Percentiles rank a stretch among this genome's conserved stretches.
These are phyloP conservation scores for Diaperis boleti DNA, from an alignment of 2,888 invertebrate species.

Conservation along the genomic window DNA sequence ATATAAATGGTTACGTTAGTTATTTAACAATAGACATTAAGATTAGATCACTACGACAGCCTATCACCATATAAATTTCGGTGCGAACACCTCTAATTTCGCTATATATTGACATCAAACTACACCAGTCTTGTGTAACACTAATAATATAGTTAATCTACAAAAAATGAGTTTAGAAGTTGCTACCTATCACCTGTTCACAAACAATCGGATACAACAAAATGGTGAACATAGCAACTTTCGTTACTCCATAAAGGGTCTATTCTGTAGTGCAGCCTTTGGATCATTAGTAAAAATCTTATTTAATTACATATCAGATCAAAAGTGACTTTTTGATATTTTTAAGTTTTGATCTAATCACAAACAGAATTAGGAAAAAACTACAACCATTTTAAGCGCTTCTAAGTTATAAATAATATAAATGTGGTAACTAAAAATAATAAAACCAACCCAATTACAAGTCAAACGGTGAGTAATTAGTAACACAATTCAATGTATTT, in stretches of 20 bases:
- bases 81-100: slow-evolving; percentile 59
- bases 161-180: slow-evolving; percentile 28
- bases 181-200: slow-evolving; percentile 4
- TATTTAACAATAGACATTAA: slow-evolving; percentile 58
- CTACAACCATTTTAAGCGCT: slow-evolving; percentile 44
- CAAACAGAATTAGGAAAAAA: slow-evolving; percentile 41
- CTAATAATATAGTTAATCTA: slow-evolving; percentile 60
- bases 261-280: slow-evolving; percentile 64
- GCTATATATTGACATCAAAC: slow-evolving; percentile 65
- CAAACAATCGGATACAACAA: slow-evolving; percentile 17
- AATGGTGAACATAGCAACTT: slow-evolving; percentile 2
- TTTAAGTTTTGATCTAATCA: slow-evolving; percentile 45
- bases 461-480: slow-evolving; percentile 32
- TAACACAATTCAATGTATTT: slow-evolving; percentile 41
- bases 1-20: slow-evolving; percentile 51
- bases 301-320: slow-evolving; percentile 55
- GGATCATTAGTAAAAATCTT: slow-evolving; percentile 61
- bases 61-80: slow-evolving; percentile 63
- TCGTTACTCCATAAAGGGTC: slow-evolving; percentile 41
- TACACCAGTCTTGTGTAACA: slow-evolving; percentile 66
- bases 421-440: slow-evolving; percentile 62
- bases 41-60: slow-evolving; percentile 57
- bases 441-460: slow-evolving; percentile 58
- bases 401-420: slow-evolving; percentile 38
- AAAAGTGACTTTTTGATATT: slow-evolving; percentile 51